phyloP scores from a whole-genome alignment of 2,797 vertebrate genomes.

The Protonibea diacanthus region DNA sequence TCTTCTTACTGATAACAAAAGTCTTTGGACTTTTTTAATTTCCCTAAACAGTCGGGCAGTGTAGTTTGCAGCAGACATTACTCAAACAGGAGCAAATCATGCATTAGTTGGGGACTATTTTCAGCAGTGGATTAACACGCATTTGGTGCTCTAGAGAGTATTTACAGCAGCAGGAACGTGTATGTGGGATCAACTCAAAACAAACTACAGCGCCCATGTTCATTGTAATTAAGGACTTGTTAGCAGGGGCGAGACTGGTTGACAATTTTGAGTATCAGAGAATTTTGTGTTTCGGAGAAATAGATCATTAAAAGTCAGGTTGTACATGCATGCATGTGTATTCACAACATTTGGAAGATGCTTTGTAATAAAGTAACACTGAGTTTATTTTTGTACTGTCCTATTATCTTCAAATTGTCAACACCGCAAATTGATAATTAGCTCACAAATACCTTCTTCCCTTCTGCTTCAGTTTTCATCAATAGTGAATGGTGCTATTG shows the following conservation, averaged over 20 bases:
- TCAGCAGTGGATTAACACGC: neutral
- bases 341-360: neutral
- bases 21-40: too few species aligned
- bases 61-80: neutral
- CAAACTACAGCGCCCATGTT: neutral
- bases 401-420: neutral
- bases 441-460: neutral
- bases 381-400: neutral
- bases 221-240: neutral
- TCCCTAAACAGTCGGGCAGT: neutral
- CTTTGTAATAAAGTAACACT: neutral
- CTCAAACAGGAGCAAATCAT: neutral
- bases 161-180: neutral
- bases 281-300: too few species aligned
- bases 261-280: too few species aligned
- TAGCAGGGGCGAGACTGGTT: neutral
- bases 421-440: neutral
- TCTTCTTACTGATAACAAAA: neutral
- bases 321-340: neutral
- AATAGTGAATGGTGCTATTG: neutral
- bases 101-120: neutral
- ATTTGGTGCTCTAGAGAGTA: neutral
- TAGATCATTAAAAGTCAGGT: neutral
- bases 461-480: neutral
- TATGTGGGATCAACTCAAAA: too few species aligned